Percentiles rank a stretch among this genome's conserved stretches.
Evolutionary conservation across 2,113 vertebrate species (phyloP).

Genomic region (Strigops habroptila): DNA sequence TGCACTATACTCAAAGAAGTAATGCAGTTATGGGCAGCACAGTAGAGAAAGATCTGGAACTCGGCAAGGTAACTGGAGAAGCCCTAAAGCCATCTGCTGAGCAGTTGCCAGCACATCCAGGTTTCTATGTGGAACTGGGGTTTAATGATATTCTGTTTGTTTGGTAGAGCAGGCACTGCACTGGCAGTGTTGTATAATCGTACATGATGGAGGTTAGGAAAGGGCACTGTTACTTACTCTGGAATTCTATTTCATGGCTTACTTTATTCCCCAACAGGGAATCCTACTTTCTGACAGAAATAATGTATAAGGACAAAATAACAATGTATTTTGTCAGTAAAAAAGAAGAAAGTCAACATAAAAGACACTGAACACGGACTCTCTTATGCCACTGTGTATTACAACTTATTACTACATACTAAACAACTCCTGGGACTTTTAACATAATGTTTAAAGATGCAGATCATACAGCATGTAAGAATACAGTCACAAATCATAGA

Average conservation of each 20-base stretch:
- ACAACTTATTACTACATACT: neutral
- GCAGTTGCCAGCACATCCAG: neutral
- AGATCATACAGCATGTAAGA: neutral
- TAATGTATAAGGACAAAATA: neutral
- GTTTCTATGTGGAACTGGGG: neutral
- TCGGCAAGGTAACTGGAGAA: neutral
- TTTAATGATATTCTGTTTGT: neutral
- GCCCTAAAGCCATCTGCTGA: neutral
- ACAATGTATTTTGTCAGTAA: neutral
- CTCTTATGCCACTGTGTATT: neutral
- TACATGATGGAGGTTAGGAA: neutral
- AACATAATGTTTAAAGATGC: neutral
- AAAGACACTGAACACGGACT: neutral
- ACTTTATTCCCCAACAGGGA: neutral
- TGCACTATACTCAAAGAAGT: neutral
- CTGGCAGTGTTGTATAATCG: neutral
- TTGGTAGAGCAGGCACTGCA: neutral
- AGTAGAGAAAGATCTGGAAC: neutral
- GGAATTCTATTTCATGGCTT: neutral
- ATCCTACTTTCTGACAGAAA: neutral
- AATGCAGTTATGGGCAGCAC: neutral
- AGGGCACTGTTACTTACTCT: neutral
- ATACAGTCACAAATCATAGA: neutral
- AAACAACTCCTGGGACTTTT: neutral
- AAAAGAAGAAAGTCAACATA: neutral